A percentile compares a stretch with the other conserved stretches of the same genome.
These are phyloP conservation scores for Danaus melanippus DNA, from an alignment of 1,140 invertebrate genomes.

Conservation along the genomic window DNA sequence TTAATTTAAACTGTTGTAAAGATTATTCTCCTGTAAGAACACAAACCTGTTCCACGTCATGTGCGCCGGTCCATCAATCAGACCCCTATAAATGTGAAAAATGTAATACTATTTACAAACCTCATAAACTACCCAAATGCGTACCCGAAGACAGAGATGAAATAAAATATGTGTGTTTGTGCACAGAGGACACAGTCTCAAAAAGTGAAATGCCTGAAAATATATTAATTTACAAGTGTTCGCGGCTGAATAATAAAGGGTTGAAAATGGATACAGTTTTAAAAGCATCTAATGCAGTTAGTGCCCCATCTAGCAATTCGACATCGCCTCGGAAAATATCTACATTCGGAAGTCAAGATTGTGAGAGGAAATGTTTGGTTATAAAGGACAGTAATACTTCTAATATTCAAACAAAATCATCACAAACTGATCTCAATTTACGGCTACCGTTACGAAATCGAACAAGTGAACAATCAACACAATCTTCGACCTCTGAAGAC, in stretches of 20 bases:
- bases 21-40: conserved; percentile 8
- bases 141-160: conserved; percentile 21
- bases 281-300: conserved; percentile 21
- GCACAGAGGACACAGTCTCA: conserved; percentile 25
- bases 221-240: conserved; percentile 55
- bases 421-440: conserved; percentile 45
- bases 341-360: conserved; percentile 18
- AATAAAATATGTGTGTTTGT: conserved; percentile 58
- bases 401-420: conserved; percentile 33
- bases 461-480: conserved; percentile 21
- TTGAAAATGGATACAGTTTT: conserved; percentile 24
- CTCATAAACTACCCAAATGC: conserved; percentile 22
- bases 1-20: conserved; percentile 30
- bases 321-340: conserved; percentile 15
- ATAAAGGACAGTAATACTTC: conserved; percentile 23
- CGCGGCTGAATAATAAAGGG: conserved; percentile 31
- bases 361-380: conserved; percentile 20
- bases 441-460: conserved; percentile 22
- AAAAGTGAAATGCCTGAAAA: conserved; percentile 36
- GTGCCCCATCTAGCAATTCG: conserved; percentile 16
- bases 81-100: conserved; percentile 13
- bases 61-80: conserved; percentile 3
- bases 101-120: conserved; percentile 15
- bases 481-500: conserved; percentile 18
- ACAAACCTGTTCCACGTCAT: neutral